Conservation (phyloP, 1,140 invertebrate species). For the Adelges cooleyi region DNA sequence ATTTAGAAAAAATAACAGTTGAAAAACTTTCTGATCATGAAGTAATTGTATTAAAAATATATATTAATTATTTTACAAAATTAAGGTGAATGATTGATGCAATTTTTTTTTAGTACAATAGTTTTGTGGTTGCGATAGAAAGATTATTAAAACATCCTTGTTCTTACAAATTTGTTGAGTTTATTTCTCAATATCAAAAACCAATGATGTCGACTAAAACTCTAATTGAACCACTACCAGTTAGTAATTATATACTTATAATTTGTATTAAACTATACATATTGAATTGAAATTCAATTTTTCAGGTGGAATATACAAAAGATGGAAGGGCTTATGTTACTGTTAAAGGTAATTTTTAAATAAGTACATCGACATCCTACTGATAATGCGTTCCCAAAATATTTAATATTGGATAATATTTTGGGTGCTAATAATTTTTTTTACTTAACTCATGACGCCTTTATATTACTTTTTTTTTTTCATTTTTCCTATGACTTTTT, state of each 20-base stretch:
- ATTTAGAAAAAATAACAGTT: slow-evolving; percentile 53
- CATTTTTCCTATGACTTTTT: too few species aligned
- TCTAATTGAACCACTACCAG: background rate
- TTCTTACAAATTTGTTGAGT: slow-evolving; percentile 34
- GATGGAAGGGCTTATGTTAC: slow-evolving; percentile 31
- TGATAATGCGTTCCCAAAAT: too few species aligned
- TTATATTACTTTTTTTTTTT: too few species aligned
- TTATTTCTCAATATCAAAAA: slow-evolving; percentile 21
- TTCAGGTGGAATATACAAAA: slow-evolving; percentile 30
- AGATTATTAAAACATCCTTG: slow-evolving; percentile 59
- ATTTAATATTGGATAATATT: too few species aligned
- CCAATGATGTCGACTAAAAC: slow-evolving; percentile 9
- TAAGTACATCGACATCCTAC: too few species aligned
- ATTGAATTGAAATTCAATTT: background rate
- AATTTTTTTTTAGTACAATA: slow-evolving; percentile 48
- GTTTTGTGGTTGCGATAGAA: slow-evolving; percentile 60
- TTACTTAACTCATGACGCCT: too few species aligned
- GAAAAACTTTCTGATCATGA: slow-evolving; percentile 59
- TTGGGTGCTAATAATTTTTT: too few species aligned
- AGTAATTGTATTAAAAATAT: slow-evolving; percentile 36
- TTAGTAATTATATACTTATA: background rate
- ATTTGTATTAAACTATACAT: background rate
- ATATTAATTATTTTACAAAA: too few species aligned
- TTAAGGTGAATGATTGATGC: slow-evolving; percentile 6
- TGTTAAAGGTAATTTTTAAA: slow-evolving; percentile 28